These are phyloP conservation scores for Phylloscopus trochiloides DNA, from an alignment of 2,113 vertebrate species.

Conservation along the genomic window DNA sequence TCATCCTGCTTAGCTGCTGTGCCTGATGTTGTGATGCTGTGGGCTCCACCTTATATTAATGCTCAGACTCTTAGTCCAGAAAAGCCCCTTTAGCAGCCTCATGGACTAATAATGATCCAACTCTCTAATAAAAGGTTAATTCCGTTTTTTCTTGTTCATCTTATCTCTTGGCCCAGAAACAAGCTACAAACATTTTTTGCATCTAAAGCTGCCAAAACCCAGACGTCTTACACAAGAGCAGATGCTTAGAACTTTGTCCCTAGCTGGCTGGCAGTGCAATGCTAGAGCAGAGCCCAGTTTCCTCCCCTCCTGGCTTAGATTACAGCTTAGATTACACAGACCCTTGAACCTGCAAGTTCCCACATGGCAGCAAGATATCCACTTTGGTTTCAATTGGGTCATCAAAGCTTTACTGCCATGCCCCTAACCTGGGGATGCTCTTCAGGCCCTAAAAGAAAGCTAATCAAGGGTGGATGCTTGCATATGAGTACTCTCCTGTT, in stretches of 20 bases:
- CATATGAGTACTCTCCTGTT: neutral
- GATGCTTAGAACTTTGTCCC: conserved; percentile 52
- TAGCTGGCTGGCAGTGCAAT: conserved; percentile 7
- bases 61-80: neutral
- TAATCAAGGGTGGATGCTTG: neutral
- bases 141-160: neutral
- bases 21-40: neutral
- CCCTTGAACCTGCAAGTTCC: neutral
- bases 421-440: neutral
- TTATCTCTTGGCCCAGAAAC: conserved; percentile 43
- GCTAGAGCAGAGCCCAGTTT: neutral
- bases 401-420: neutral
- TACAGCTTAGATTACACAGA: neutral
- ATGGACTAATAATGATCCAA: neutral
- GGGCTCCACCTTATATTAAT: neutral
- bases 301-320: neutral
- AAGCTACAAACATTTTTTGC: neutral
- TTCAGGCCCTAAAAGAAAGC: neutral
- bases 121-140: conserved; percentile 30
- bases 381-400: neutral
- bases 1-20: neutral
- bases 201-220: conserved; percentile 15
- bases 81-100: neutral
- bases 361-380: neutral
- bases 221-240: conserved; percentile 20